phyloP scores from a whole-genome alignment of 2,888 invertebrate genomes.

The Lasioglossum malachurum region DNA sequence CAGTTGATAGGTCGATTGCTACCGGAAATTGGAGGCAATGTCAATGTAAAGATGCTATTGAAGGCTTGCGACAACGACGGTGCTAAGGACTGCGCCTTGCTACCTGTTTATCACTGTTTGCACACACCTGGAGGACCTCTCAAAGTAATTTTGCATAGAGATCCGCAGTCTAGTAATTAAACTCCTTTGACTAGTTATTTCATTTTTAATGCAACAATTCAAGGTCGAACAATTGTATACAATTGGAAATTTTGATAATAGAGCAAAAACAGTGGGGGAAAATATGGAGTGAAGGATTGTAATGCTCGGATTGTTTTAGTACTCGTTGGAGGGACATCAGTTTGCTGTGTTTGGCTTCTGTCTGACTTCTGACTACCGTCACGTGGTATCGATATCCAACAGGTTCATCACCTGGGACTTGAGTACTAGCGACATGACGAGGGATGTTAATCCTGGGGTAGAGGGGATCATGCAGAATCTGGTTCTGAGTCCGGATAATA shows the following conservation, averaged over 20 bases:
- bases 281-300: not conserved
- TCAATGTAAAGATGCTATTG: slow-evolving; percentile 94
- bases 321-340: slow-evolving; percentile 98
- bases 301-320: slow-evolving; percentile 86
- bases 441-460: slow-evolving; percentile 96
- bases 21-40: slow-evolving; percentile 94
- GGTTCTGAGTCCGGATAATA: slow-evolving; percentile 96
- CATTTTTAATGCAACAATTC: not conserved
- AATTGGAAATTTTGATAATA: not conserved
- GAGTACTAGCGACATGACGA: slow-evolving; percentile 96
- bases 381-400: slow-evolving; percentile 98
- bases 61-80: slow-evolving; percentile 96
- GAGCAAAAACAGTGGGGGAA: not conserved
- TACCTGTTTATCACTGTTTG: slow-evolving; percentile 97
- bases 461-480: slow-evolving; percentile 98
- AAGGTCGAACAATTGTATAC: not conserved
- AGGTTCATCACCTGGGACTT: slow-evolving; percentile 99
- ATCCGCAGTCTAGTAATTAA: not conserved
- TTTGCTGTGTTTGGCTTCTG: slow-evolving; percentile 98
- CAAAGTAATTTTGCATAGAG: slow-evolving; percentile 87
- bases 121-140: slow-evolving; percentile 99
- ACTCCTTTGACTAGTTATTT: not conserved
- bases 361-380: slow-evolving; percentile 94
- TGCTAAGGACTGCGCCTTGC: slow-evolving; percentile 94
- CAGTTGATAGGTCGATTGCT: slow-evolving; percentile 96